These are phyloP conservation scores for Nephrotoma guestfalica DNA, from an alignment of 2,888 invertebrate genomes.

Conservation along the genomic window DNA sequence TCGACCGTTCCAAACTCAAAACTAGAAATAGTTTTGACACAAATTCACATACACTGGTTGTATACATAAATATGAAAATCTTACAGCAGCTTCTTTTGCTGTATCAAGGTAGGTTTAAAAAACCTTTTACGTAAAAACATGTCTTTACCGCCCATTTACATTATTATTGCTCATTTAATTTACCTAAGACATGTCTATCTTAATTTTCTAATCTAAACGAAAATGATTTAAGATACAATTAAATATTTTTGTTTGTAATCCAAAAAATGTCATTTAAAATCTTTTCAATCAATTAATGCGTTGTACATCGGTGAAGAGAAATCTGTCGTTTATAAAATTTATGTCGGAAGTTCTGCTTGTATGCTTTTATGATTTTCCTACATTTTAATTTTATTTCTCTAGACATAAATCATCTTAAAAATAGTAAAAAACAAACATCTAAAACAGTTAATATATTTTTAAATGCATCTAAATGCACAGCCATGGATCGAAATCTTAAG, in stretches of 20 bases:
- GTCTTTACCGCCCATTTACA: not conserved
- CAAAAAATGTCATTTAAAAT: not conserved
- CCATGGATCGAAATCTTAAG: not conserved
- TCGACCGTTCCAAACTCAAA: no score
- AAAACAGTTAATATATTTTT: not conserved
- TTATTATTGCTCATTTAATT: not conserved
- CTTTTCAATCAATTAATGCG: not conserved
- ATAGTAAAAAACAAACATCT: not conserved
- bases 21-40: no score
- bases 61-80: no score
- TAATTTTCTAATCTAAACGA: not conserved
- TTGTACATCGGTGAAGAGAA: not conserved
- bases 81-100: no score
- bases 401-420: not conserved
- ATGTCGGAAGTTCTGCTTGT: not conserved
- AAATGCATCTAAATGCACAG: not conserved
- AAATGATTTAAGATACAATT: not conserved
- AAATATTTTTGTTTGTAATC: not conserved
- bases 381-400: not conserved
- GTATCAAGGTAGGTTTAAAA: no score
- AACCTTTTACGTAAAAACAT: no score
- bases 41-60: no score
- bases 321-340: not conserved
- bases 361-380: not conserved
- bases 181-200: not conserved